Conservation (phyloP, 2,888 invertebrate genomes). For the Mesorhabditis belari region DNA sequence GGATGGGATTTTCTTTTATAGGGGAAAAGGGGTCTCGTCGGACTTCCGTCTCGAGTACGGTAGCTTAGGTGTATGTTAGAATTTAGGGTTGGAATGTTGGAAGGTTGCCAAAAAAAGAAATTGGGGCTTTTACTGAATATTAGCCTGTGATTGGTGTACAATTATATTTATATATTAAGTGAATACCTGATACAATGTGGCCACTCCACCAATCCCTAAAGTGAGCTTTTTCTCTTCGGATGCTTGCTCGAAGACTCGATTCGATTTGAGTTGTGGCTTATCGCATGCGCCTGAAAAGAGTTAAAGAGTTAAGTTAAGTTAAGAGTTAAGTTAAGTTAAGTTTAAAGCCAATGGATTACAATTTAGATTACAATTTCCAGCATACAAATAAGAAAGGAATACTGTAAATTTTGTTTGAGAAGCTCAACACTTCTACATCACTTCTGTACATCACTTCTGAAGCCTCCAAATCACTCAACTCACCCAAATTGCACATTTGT, state of each 20-base stretch:
- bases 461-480: not conserved
- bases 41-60: no score
- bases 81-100: no score
- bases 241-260: slow-evolving; percentile 65
- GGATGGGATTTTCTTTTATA: no score
- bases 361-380: not conserved
- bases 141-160: no score
- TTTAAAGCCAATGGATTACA: not conserved
- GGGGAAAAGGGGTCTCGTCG: no score
- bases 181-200: slow-evolving; percentile 72
- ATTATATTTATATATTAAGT: not conserved
- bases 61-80: no score
- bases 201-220: slow-evolving; percentile 80
- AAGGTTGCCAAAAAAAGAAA: no score
- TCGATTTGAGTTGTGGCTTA: slow-evolving; percentile 19
- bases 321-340: not conserved
- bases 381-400: not conserved
- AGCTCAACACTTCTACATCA: not conserved
- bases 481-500: slow-evolving; percentile 70
- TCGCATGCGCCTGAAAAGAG: slow-evolving; percentile 13
- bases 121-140: no score
- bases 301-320: not conserved
- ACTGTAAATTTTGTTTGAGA: not conserved
- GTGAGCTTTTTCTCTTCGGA: slow-evolving; percentile 65
- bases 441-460: not conserved